Base-by-base conservation (phyloP, 2,113 vertebrate genomes). In the Hippocampus comes region DNA sequence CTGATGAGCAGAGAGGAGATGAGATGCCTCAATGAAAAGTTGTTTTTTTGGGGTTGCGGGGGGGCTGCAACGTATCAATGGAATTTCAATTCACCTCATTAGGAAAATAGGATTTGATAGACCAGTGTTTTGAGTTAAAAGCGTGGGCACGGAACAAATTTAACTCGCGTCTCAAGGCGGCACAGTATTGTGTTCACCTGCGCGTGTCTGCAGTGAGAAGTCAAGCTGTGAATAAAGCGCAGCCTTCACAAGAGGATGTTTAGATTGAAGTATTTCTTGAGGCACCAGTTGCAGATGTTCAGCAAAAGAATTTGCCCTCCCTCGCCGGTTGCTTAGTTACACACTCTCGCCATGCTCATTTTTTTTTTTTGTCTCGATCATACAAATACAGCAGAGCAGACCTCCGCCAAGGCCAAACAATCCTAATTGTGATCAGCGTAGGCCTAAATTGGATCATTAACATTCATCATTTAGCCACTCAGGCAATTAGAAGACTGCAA, bases 221-320 rank as follows among this genome's bases (percentile, higher is more conserved):
- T 42, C 60, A 82, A 69, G 74, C 67, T 82, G 78, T 77, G 80
- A 84, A 80, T 76, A 27, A 59, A 27, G 56, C 17, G 25, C 11
- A 6, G 69, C 68, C 70, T 42, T 18, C 21, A 49, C 51, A 82
- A 84, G 71, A 69, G 66, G 70, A 84, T 76, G 70, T 87, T 85
- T 76, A 59, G 75, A 59, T 78, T 74, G 60, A 70, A 70, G 60
- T 63, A 43, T 27, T 71, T 71, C 82, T 82, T 73, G 86, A 81
- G 18, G 68, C 70, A 70, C 74, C 59, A 63, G 69, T 71, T 76
- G 74, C 61, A 64, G 77, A 68, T 70, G 63, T 67, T 78, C 61
- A 48, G 0, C 56, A 68, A 23, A 78, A 78, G 10, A 65, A 42
- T 74, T 83, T 64, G 43, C 49, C 42, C 17, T 38, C 34, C 5